These are phyloP conservation scores for Trachelus stipa DNA, from an alignment of 2,888 invertebrate species.

Conservation along the genomic window DNA sequence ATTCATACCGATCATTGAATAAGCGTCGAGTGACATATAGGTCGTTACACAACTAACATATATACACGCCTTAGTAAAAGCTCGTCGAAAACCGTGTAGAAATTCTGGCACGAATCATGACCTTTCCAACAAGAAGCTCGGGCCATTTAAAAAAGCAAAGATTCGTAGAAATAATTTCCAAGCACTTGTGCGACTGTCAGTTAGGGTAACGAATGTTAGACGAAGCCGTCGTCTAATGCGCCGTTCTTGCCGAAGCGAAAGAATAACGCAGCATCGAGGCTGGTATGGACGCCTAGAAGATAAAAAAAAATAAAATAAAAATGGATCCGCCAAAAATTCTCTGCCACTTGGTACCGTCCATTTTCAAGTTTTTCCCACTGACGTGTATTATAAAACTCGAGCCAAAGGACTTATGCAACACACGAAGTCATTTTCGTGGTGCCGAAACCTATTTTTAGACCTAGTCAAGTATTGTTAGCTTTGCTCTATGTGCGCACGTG, in stretches of 20 bases:
- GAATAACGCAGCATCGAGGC: neutral
- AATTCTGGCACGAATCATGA: neutral
- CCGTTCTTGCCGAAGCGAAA: neutral
- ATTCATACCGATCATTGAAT: neutral
- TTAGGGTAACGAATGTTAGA: neutral
- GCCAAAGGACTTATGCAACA: neutral
- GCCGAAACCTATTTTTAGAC: neutral
- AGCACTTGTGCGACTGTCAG: neutral
- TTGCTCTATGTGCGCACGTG: neutral
- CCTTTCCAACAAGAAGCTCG: neutral
- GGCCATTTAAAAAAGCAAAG: neutral
- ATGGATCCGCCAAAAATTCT: neutral
- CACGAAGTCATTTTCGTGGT: neutral
- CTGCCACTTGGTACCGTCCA: neutral
- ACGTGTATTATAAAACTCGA: neutral
- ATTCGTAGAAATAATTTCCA: neutral
- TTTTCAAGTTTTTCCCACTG: neutral
- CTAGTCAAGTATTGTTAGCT: neutral
- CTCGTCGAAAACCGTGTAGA: neutral
- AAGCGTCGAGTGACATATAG: neutral
- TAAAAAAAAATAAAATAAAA: neutral
- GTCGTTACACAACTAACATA: no score
- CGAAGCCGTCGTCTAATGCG: neutral
- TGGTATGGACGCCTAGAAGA: neutral
- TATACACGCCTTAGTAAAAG: neutral